Evolutionary conservation across 2,888 invertebrate species (phyloP).

Genomic region (Eupithecia inturbata): DNA sequence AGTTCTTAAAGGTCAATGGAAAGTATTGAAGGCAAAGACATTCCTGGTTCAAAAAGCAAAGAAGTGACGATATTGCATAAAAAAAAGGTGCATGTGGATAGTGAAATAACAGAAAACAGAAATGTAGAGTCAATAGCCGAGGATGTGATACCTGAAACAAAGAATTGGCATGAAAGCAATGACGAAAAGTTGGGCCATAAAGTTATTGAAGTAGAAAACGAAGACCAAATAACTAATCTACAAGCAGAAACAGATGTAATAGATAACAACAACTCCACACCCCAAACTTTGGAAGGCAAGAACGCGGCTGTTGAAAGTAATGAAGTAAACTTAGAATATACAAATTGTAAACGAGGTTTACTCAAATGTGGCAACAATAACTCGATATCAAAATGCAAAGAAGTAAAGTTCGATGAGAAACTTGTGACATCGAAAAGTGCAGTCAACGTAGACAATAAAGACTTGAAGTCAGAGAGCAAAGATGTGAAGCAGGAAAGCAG

Average conservation of each 20-base stretch:
- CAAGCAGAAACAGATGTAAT: neutral
- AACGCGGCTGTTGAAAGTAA: neutral
- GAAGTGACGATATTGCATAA: neutral
- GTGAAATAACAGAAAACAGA: neutral
- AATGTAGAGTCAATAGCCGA: neutral
- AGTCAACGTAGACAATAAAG: conserved; percentile 6
- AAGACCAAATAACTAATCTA: neutral
- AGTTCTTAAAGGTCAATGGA: conserved; percentile 13
- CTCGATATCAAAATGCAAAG: conserved; percentile 56
- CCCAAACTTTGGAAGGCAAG: neutral
- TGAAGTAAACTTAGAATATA: neutral
- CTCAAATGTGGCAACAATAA: conserved; percentile 7
- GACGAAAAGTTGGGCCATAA: neutral
- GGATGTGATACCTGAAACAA: neutral
- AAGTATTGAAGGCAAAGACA: neutral
- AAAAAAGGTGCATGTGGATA: neutral
- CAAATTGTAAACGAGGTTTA: neutral
- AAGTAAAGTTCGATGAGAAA: conserved; percentile 25
- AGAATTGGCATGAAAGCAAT: conserved; percentile 7
- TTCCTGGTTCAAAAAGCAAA: neutral
- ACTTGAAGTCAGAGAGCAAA: conserved; percentile 44
- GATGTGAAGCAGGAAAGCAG: conserved; percentile 42
- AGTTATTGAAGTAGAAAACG: neutral
- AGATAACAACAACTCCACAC: neutral
- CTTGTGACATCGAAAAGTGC: neutral